Base-by-base conservation (phyloP, 2,888 invertebrate genomes). In the Spilosoma lubricipeda region DNA sequence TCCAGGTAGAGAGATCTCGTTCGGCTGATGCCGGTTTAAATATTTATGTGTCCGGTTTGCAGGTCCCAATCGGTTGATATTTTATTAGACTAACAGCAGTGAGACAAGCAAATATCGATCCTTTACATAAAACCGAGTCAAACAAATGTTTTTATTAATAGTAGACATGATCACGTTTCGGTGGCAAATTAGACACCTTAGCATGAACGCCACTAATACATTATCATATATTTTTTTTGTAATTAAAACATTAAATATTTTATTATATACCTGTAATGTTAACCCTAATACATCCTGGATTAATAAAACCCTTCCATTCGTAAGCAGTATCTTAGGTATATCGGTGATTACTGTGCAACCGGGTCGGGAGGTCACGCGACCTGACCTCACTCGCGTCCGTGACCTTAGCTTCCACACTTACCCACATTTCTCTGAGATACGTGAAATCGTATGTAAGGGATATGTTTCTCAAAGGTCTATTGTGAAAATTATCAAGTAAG, bases 311-410 rank as follows among this genome's bases (percentile, higher is more conserved):
- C 71, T 76, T 76, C 75, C 65, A 73, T 77, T 78, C 73, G 79
- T 73, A 79, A 74, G 75, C 79, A 77, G 79, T 85, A 85, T 88
- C 84, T 84, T 80, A n/a, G n/a, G n/a, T n/a, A 80, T 88, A 84
- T 82, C 85, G 82, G 84, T 82, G 85, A 86, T 86, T 84, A 85
- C 79, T 80, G 76, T 79, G 85, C 79, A 80, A 80, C 79, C 78
- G 66, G 73, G 76, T 69, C 84, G 83, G 77, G 81, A 78, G 82
- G 82, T 78, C 82, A 84, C 79, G 83, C 78, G 82, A 82, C 77
- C 80, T 80, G 75, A 81, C 79, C 82, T 73, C 79, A 78, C 80
- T 77, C 84, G 82, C 81, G 85, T 82, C 87, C 86, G 72, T 78
- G 84, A 84, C 85, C 84, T 84, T 80, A 77, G 70, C 77, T 76